These are phyloP conservation scores for Drosophila rellima DNA, from an alignment of 2,888 invertebrate genomes.

Conservation along the genomic window DNA sequence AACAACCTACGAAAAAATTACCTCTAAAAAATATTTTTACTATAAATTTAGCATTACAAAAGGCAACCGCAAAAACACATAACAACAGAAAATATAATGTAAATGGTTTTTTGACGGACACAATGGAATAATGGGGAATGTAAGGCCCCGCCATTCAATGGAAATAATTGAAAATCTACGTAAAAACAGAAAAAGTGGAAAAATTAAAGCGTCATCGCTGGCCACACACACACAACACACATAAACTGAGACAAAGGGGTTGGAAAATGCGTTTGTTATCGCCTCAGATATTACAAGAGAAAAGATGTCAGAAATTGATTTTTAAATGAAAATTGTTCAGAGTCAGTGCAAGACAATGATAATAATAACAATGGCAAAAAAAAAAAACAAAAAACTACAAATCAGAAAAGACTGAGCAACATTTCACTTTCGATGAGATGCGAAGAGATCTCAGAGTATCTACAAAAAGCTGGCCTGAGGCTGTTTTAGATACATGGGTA, in stretches of 20 bases:
- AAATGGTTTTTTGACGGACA: slow-evolving; percentile 26
- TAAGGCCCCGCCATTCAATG: background rate
- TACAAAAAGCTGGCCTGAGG: slow-evolving; percentile 23
- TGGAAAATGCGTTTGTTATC: slow-evolving; percentile 48
- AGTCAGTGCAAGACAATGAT: slow-evolving; percentile 46
- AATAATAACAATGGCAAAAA: slow-evolving; percentile 42
- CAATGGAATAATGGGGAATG: slow-evolving; percentile 17
- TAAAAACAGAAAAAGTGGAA: slow-evolving; percentile 4
- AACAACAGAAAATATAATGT: slow-evolving; percentile 45
- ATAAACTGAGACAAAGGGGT: slow-evolving; percentile 8
- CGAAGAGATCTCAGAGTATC: slow-evolving; percentile 15
- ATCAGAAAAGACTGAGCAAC: slow-evolving; percentile 40
- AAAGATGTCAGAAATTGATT: slow-evolving; percentile 74
- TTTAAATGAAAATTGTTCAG: slow-evolving; percentile 54
- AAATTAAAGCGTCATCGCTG: slow-evolving; percentile 48
- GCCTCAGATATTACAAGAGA: slow-evolving; percentile 58
- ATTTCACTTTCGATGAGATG: slow-evolving; percentile 67
- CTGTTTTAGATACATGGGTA: slow-evolving; percentile 42
- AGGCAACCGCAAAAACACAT: slow-evolving; percentile 55
- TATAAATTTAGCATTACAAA: slow-evolving; percentile 13
- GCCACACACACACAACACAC: slow-evolving; percentile 51
- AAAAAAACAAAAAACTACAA: slow-evolving; percentile 22
- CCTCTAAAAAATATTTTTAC: background rate
- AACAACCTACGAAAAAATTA: background rate
- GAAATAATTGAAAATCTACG: slow-evolving; percentile 54